A percentile compares a stretch with the other conserved stretches of the same genome.
phyloP scores from a whole-genome alignment of 2,797 vertebrate genomes.

The Myotis vivesi region DNA sequence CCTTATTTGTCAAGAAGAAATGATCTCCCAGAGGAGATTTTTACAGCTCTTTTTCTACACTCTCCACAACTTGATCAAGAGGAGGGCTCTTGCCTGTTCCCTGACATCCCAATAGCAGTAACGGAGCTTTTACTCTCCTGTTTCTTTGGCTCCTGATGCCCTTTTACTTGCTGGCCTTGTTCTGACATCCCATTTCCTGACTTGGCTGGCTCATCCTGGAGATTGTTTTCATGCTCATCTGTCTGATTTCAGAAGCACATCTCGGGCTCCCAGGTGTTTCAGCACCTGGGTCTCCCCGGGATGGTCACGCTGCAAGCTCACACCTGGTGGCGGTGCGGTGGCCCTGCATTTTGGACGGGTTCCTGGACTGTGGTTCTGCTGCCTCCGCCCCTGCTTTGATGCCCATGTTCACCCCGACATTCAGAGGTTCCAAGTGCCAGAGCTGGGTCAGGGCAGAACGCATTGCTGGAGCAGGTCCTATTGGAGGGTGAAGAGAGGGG shows the following conservation, averaged over 20 bases:
- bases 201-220: neutral
- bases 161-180: neutral
- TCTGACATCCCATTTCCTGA: neutral
- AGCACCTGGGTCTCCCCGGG: neutral
- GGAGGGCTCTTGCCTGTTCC: neutral
- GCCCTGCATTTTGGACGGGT: neutral
- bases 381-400: neutral
- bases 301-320: neutral
- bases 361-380: neutral
- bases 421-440: neutral
- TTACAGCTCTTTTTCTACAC: neutral
- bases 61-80: neutral
- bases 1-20: neutral
- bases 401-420: neutral
- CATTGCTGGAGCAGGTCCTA: neutral
- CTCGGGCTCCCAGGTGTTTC: neutral
- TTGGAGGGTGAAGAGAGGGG: neutral
- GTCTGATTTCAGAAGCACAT: neutral
- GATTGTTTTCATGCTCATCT: neutral
- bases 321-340: fast-evolving
- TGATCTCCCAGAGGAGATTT: neutral
- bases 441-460: neutral
- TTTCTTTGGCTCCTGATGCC: neutral
- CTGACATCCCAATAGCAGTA: neutral
- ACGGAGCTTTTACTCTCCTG: fast-evolving